Conservation (phyloP, 2,888 invertebrate genomes). For the Oxycera nigricornis region DNA sequence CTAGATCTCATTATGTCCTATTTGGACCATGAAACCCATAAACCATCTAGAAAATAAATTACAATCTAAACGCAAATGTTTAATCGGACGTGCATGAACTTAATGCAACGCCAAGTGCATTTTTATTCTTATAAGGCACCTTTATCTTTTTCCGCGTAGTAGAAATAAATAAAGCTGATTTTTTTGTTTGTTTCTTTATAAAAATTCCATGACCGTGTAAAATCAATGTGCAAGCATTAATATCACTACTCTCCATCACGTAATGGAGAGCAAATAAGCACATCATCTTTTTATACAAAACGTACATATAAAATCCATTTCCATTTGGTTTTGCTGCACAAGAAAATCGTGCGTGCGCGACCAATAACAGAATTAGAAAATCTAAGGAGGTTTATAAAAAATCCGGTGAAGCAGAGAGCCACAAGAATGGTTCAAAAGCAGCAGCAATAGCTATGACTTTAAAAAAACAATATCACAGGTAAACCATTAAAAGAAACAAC, state of each 20-base stretch:
- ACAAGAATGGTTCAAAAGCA: slow-evolving; percentile 15
- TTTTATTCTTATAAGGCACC: neutral
- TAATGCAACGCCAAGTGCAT: neutral
- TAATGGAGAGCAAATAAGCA: slow-evolving; percentile 8
- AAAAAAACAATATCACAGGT: neutral
- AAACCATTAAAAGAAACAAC: slow-evolving; percentile 32
- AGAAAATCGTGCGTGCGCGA: slow-evolving; percentile 36
- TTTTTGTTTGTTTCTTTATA: neutral
- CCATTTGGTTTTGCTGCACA: neutral
- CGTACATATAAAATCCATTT: neutral
- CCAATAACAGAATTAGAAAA: slow-evolving; percentile 28
- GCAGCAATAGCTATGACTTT: neutral
- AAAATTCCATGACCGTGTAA: slow-evolving; percentile 38
- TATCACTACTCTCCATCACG: slow-evolving; percentile 16
- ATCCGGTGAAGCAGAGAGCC: neutral
- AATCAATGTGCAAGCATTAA: slow-evolving; percentile 26
- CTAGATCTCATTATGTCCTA: neutral
- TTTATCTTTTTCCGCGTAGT: neutral
- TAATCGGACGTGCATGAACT: no score
- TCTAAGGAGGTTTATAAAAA: neutral
- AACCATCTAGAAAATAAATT: slow-evolving; percentile 23
- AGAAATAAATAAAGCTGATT: neutral
- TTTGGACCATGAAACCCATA: slow-evolving; percentile 8
- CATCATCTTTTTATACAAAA: neutral
- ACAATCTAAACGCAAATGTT: neutral